Base-by-base conservation (phyloP, 2,888 invertebrate genomes). In the Pyrrhosoma nymphula region DNA sequence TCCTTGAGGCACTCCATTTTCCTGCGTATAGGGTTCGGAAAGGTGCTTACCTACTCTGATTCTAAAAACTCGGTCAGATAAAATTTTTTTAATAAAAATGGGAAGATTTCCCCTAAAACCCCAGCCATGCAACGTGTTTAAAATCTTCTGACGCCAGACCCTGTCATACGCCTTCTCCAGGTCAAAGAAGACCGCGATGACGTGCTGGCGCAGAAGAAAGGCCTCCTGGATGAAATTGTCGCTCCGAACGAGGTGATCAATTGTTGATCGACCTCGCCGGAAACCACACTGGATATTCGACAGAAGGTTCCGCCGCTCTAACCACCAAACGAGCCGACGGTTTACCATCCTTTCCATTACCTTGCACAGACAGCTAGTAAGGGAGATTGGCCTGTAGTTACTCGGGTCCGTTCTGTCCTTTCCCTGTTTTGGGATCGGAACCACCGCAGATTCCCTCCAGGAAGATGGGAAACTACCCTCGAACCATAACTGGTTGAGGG, bases 341-440 rank as follows among this genome's bases (percentile, higher is more conserved):
- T 96, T 96, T 12, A 96, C 95, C 96, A 96, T 96, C 69, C 95
- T 69, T 95, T 96, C 30, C 35, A 82, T 35, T 16, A 35, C 12
- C 35, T 82, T 82, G 35, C 30, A 35, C 35, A 35, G 82, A 14
- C 82, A 1, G 26, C 35, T 82, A 35, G 82, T 82, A 2, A 82
- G 35, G 18, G 35, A 82, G 35, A 96, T 96, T 14, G 96, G 96
- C n/a, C 96, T 90, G 93, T 96, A 96, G 26, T 60, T 88, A 55
- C 56, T 60, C 55, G 95, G 69, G 47, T 95, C 60, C 18, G 47
- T 56, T 88, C 88, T 91, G 39, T 95, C 88, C 88, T 95, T 93
- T 26, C 56, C 56, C 47, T 75, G 56, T 39, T 95, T 95, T 6
- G 93, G 82, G 82, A 95, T 95, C 4, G 95, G 75, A 23, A 95